Evolutionary conservation across 2,888 invertebrate species (phyloP).

Genomic region (Microctonus brassicae): DNA sequence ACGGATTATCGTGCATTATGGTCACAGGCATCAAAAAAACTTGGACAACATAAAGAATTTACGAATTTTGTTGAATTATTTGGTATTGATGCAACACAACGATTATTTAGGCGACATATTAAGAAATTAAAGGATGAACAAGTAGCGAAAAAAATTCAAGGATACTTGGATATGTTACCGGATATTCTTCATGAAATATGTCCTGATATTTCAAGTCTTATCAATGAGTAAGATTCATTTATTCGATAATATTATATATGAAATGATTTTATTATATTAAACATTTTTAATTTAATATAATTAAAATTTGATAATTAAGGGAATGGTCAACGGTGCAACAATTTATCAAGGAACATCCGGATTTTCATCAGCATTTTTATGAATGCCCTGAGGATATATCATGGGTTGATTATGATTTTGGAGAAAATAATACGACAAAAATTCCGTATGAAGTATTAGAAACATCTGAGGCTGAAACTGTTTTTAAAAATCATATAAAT

Average conservation of each 20-base stretch:
- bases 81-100: conserved; percentile 86
- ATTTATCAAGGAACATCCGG: conserved; percentile 90
- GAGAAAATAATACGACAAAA: conserved; percentile 80
- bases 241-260: too few species aligned
- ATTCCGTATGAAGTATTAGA: conserved; percentile 94
- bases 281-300: not conserved
- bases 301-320: conserved; percentile 68
- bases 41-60: conserved; percentile 91
- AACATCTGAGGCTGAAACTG: conserved; percentile 91
- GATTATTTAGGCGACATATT: conserved; percentile 83
- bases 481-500: conserved; percentile 92
- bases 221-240: conserved; percentile 62
- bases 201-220: conserved; percentile 76
- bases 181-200: conserved; percentile 83
- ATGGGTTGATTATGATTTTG: conserved; percentile 81
- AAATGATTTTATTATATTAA: not conserved
- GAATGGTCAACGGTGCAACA: conserved; percentile 92
- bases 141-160: conserved; percentile 80
- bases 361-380: conserved; percentile 93
- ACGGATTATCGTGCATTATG: conserved; percentile 87
- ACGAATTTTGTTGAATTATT: conserved; percentile 90
- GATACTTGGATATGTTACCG: conserved; percentile 83
- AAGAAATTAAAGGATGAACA: conserved; percentile 87
- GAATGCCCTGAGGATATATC: conserved; percentile 83
- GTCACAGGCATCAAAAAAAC: conserved; percentile 88